Base-by-base conservation (phyloP, 2,888 invertebrate species). In the Protodeltote pygarga region DNA sequence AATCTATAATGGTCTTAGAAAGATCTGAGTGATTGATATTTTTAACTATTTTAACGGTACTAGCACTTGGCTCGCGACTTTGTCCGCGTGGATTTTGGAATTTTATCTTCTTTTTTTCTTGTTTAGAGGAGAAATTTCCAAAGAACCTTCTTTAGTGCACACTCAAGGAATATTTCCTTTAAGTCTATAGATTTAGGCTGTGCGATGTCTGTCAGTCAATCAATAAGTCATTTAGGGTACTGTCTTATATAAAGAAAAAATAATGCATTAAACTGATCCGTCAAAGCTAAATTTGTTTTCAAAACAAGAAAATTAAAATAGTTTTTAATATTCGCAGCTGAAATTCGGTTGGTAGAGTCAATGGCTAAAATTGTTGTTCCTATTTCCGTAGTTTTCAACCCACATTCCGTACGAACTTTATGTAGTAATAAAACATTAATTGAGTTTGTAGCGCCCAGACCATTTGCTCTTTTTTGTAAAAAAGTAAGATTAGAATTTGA, bases 11-110 rank as follows among this genome's bases (percentile, higher is more conserved):
- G 14, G 37, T 35, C 28, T 41, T 37, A 5, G 33, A 23, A 14
- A 39, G 28, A 11, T 11, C 37, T 23, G 16, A 27, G 24, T 29
- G 38, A 64, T 59, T 59, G 39, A 59, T 64, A 46, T 59, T 49
- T 46, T 13, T 15, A 32, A n/a, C 34, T 20, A 59, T 63, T 59
- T 59, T 38, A 64, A 59, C 62, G 49, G 65, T 31, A 48, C 13
- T 6, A 19, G n/a, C n/a, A n/a, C n/a, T 9, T 19, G 13, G 15
- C 23, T 15, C 21, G 9, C 8, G 11, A 27, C 19, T 34, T 34
- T 39, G 13, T 29, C 17, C 9, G 14, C n/a, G n/a, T n/a, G n/a
- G n/a, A n/a, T n/a, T n/a, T n/a, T n/a, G n/a, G n/a, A n/a, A n/a
- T n/a, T n/a, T n/a, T n/a, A n/a, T n/a, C n/a, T n/a, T n/a, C n/a